Base-by-base conservation (phyloP, 2,888 invertebrate genomes). In the Melipona bicolor region DNA sequence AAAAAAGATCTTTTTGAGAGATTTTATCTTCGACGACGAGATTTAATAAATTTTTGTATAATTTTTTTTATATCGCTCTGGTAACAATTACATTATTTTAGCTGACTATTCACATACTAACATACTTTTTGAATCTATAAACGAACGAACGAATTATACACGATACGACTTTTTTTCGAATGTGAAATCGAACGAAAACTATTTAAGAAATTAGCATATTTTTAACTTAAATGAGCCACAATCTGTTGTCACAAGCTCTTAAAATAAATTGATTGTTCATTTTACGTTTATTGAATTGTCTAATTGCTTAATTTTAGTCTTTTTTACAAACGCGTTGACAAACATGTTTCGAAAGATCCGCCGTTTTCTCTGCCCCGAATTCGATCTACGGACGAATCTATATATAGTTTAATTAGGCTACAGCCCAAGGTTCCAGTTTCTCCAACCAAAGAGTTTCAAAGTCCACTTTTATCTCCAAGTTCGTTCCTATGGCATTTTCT, bases 391-490 rank as follows among this genome's bases (percentile, higher is more conserved):
- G 65, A n/a, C 27, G 43, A 82, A 75, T 81, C 70, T 82, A 81
- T 71, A 79, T 65, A 64, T 79, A 81, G 49, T 73, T 73, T 73
- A 74, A 74, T 82, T 65, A 65, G 52, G 62, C 59, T 64, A 36
- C 24, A n/a, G 64, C 11, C 36, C 49, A 69, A 67, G 49, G 54
- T 32, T 68, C 21, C 54, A 68, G 59, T 52, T 27, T 19, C 52
- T 27, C n/a, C 52, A 36, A 36, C 21, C 24, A 43, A 32, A 43
- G 52, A 27, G 27, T 43, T 71, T 52, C 64, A 56, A 67, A 81
- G 24, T 61, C 36, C 65, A 81, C 77, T 56, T 50, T 72, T 52
- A 19, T 36, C n/a, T 19, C 50, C 59, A 24, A 36, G 13, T 32
- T 62, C 36, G 32, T 19, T 61, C 24, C 19, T 11, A 17, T 11